Conservation (phyloP, 2,888 invertebrate species). For the Leucophora obtusa region DNA sequence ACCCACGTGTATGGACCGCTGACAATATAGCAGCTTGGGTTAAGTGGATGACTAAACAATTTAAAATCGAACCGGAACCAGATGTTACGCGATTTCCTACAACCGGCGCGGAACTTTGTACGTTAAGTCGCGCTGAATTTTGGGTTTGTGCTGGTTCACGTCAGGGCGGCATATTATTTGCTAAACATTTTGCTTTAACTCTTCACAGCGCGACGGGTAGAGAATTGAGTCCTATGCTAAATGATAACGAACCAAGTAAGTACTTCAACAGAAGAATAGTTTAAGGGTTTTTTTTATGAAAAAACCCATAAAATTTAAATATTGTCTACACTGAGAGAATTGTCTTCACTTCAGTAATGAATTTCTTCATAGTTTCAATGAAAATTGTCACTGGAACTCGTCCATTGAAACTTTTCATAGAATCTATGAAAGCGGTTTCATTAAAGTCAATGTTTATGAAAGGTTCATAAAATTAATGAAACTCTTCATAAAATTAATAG, state of each 20-base stretch:
- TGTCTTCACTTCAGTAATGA: too few relatives aligned
- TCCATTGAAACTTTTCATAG: too few relatives aligned
- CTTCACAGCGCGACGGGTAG: constrained; percentile 82
- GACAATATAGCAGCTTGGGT: constrained; percentile 83
- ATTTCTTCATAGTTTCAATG: too few relatives aligned
- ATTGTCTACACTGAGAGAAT: too few relatives aligned
- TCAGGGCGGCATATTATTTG: constrained; percentile 80
- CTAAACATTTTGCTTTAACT: constrained; percentile 82
- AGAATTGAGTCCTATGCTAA: constrained; percentile 81
- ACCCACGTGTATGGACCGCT: constrained; percentile 83
- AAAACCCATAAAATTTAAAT: too few relatives aligned
- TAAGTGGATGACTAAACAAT: constrained; percentile 82
- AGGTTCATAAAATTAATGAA: too few relatives aligned
- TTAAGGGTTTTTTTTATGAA: too few relatives aligned
- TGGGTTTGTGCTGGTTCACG: constrained; percentile 80
- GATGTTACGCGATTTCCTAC: constrained; percentile 80
- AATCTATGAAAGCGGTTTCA: too few relatives aligned
- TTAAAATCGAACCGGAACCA: constrained; percentile 81
- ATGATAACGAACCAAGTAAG: constrained; percentile 79
- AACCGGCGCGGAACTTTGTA: constrained; percentile 81
- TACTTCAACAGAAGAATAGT: constrained; percentile 42
- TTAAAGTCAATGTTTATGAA: too few relatives aligned
- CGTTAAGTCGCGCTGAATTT: constrained; percentile 83
- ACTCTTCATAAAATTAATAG: too few relatives aligned
- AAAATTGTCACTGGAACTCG: too few relatives aligned